Percentiles rank a stretch among this genome's conserved stretches.
phyloP scores from a whole-genome alignment of 2,888 invertebrate genomes.

The Pomacea canaliculata region DNA sequence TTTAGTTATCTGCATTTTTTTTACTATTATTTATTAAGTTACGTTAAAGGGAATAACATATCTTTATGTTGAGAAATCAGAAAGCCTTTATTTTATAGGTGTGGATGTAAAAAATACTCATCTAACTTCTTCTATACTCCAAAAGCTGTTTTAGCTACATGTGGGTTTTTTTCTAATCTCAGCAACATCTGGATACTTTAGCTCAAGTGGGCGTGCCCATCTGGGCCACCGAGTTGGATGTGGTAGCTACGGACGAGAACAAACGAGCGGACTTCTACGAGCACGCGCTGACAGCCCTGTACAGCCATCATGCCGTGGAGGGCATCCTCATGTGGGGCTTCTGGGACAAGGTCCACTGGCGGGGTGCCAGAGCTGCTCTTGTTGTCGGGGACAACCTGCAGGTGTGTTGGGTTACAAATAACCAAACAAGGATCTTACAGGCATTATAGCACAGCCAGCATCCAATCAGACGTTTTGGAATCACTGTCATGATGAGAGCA shows the following conservation, averaged over 20 bases:
- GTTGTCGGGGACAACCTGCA: constrained; percentile 18
- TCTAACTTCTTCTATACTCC: too few relatives aligned
- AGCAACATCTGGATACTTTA: constrained; percentile 33
- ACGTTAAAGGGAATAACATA: too few relatives aligned
- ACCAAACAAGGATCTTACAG: too few relatives aligned
- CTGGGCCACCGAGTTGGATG: constrained; percentile 35
- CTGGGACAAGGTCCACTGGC: constrained; percentile 12
- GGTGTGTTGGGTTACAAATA: not conserved
- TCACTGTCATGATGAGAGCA: too few relatives aligned
- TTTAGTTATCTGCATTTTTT: too few relatives aligned
- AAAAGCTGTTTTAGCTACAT: too few relatives aligned
- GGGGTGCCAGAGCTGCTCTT: not conserved
- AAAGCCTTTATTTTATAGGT: not conserved
- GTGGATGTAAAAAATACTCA: not conserved
- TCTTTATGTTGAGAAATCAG: not conserved
- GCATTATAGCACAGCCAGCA: too few relatives aligned
- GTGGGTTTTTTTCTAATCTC: not conserved
- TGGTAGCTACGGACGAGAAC: constrained; percentile 31
- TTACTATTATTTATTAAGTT: too few relatives aligned
- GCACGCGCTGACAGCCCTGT: constrained; percentile 9
- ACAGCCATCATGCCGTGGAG: not conserved
- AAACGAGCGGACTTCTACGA: constrained; percentile 23
- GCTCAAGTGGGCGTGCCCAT: constrained; percentile 33
- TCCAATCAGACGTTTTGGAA: too few relatives aligned
- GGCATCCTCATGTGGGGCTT: constrained; percentile 18